Percentiles rank a stretch among this genome's conserved stretches.
These are phyloP conservation scores for Cyprinodon brontotheroides DNA, from an alignment of 2,113 vertebrate species.

Conservation along the genomic window DNA sequence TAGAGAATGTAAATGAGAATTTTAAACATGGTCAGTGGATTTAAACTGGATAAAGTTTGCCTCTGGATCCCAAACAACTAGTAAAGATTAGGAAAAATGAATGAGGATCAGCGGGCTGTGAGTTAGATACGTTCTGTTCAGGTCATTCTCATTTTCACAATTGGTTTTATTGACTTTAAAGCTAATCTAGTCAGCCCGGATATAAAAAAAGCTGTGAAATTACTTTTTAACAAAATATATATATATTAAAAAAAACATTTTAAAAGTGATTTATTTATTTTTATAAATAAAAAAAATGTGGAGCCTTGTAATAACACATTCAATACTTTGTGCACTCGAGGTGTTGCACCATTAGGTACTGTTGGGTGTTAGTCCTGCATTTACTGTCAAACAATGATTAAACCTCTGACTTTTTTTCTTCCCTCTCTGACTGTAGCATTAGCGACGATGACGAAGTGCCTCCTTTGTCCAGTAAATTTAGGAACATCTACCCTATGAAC, in stretches of 20 bases:
- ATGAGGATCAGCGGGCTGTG: too few relatives aligned
- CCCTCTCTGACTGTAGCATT: slow-evolving; percentile 68
- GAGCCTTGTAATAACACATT: neutral
- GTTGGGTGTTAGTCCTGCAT: neutral
- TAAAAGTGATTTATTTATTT: too few relatives aligned
- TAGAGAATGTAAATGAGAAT: too few relatives aligned
- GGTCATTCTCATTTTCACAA: neutral
- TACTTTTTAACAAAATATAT: neutral
- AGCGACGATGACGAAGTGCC: slow-evolving; percentile 90
- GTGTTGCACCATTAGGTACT: neutral
- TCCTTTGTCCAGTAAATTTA: slow-evolving; percentile 88
- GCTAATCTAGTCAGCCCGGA: neutral
- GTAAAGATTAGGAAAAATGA: neutral
- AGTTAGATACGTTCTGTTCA: too few relatives aligned
- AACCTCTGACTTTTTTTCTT: neutral
- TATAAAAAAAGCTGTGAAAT: neutral
- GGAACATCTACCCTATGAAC: slow-evolving; percentile 89
- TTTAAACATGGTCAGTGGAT: too few relatives aligned
- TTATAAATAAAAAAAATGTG: neutral
- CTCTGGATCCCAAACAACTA: too few relatives aligned
- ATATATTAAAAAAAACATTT: too few relatives aligned
- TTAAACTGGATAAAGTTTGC: too few relatives aligned
- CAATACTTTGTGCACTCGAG: neutral
- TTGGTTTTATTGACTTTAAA: neutral
- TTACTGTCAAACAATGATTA: neutral